Conservation (phyloP, 2,113 vertebrate genomes). For the Vimba vimba region DNA sequence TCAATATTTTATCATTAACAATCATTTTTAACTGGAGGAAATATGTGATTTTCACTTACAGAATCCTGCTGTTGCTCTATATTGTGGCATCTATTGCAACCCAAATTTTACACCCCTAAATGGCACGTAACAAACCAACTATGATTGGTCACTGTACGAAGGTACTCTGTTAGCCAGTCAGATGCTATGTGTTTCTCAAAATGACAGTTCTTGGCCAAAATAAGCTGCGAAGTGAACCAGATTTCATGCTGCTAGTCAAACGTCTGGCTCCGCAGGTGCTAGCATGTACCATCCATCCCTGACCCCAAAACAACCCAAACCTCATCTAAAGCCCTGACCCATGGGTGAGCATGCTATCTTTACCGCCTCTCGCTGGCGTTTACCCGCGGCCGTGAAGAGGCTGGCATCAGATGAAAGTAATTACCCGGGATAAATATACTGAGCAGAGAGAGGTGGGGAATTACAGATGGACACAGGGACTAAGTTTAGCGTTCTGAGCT, state of each 20-base stretch:
- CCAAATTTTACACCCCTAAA: no score
- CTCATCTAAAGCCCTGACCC: background rate
- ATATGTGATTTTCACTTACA: no score
- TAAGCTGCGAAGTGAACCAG: background rate
- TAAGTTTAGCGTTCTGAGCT: conserved; percentile 57
- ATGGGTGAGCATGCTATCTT: background rate
- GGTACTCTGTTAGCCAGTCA: background rate
- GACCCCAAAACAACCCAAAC: background rate
- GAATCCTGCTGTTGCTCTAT: no score
- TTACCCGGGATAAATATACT: conserved; percentile 70
- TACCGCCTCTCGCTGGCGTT: background rate
- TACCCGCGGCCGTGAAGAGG: conserved; percentile 16
- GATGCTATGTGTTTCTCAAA: background rate
- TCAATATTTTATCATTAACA: no score
- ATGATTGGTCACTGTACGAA: background rate
- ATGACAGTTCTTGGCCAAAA: background rate
- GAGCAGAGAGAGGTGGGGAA: conserved; percentile 56
- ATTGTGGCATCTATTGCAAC: no score
- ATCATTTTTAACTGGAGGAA: no score
- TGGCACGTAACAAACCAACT: no score
- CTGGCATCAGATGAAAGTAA: conserved; percentile 66
- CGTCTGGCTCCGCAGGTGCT: background rate
- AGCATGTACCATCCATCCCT: background rate
- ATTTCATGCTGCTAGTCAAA: background rate
- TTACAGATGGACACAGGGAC: conserved; percentile 62